A percentile compares a stretch with the other conserved stretches of the same genome.
Conservation (phyloP, 2,113 vertebrate species). For the Oncorhynchus mykiss region DNA sequence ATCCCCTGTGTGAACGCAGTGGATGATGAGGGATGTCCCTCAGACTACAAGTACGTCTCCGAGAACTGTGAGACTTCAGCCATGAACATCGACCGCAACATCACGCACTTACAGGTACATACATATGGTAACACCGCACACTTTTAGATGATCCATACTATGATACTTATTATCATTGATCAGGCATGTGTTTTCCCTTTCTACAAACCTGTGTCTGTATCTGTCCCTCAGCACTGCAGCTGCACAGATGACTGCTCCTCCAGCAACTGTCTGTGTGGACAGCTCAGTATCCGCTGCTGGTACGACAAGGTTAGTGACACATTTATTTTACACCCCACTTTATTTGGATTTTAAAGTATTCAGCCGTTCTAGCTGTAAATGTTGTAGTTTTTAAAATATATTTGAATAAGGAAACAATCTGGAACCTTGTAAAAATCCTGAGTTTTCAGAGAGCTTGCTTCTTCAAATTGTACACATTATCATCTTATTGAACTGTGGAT, state of each 20-base stretch:
- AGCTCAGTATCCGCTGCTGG: constrained; percentile 95
- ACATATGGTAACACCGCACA: neutral
- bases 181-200: neutral
- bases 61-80: constrained; percentile 93
- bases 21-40: constrained; percentile 85
- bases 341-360: too few relatives aligned
- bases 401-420: too few relatives aligned
- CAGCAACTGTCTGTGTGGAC: constrained; percentile 91
- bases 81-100: constrained; percentile 94
- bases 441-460: too few relatives aligned
- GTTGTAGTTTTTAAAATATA: too few relatives aligned
- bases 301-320: constrained; percentile 84
- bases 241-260: constrained; percentile 91
- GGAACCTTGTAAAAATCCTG: too few relatives aligned
- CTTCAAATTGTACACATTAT: too few relatives aligned
- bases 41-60: constrained; percentile 90
- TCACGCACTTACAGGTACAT: constrained; percentile 87
- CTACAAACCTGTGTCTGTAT: neutral
- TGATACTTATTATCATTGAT: too few relatives aligned
- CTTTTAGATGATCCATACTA: too few relatives aligned
- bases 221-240: constrained; percentile 79
- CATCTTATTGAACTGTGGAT: too few relatives aligned
- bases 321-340: too few relatives aligned
- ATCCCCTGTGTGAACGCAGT: constrained; percentile 90
- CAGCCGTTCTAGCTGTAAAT: too few relatives aligned